Evolutionary conservation across 2,113 vertebrate genomes (phyloP).

Genomic region (Onychostruthus taczanowskii): DNA sequence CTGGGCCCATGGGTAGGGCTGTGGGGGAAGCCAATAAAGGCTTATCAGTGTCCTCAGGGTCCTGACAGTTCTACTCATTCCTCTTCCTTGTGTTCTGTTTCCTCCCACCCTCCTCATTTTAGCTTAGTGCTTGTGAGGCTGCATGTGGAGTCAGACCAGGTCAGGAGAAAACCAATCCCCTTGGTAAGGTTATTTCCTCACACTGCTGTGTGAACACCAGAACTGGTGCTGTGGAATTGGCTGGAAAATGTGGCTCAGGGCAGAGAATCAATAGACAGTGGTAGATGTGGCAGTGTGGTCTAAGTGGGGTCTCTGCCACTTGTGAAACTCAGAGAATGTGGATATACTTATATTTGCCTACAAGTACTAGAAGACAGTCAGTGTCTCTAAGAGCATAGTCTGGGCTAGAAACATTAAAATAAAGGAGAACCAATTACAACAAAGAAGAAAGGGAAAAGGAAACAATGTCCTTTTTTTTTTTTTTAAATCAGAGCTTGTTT

Average conservation of each 20-base stretch:
- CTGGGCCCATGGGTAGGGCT: neutral
- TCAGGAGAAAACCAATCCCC: neutral
- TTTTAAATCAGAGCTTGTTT: neutral
- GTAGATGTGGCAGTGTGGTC: neutral
- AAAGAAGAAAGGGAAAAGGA: constrained; percentile 28
- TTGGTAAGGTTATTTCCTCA: neutral
- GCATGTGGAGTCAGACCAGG: neutral
- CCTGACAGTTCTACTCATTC: neutral
- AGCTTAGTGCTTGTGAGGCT: neutral
- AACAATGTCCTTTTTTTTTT: neutral
- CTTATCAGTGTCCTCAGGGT: neutral
- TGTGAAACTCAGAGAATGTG: neutral
- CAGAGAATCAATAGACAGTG: neutral
- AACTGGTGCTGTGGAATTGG: neutral
- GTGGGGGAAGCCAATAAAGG: neutral
- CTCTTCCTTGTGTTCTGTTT: neutral
- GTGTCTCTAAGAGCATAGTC: neutral
- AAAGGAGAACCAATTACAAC: neutral
- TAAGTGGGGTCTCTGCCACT: neutral
- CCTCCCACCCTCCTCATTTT: neutral
- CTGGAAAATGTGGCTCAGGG: neutral
- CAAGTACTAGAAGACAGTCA: neutral
- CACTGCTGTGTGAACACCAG: neutral
- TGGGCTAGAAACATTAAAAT: neutral
- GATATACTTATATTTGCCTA: neutral